Evolutionary conservation across 2,888 invertebrate species (phyloP), one percentile per base, ranked within the genome.

Genomic region (Congeria kusceri): DNA sequence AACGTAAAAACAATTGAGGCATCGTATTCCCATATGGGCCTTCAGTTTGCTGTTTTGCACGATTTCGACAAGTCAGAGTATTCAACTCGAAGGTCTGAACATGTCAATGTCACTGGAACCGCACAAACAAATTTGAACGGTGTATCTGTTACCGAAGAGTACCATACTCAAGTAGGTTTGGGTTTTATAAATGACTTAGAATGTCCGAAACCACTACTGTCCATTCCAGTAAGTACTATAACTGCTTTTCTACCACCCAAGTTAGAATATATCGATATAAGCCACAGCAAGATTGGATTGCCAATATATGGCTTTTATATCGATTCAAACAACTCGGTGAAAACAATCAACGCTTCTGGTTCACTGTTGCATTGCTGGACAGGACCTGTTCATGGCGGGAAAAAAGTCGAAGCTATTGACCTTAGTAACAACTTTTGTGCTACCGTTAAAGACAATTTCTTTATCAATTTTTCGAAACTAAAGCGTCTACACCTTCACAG

Each of bases 281-380:
- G 77, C n/a, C 27, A 66, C 25, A 67, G 62, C 23, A 77, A 77
- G 27, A 20, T 71, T 5, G 70, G 32, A 0, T 25, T 29, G 32
- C 71, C 71, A 18, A 71, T 77, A 25, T 70, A 49, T 15, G 28
- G 46, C n/a, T 47, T 77, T 25, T 39, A 47, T 15, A 25, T 77
- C 7, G 23, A 46, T 39, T 4, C 49, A 3, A 32, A 62, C n/a
- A 77, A 77, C 25, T 11, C 15, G 0, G 39, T 77, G 3, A 66
- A 1, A 29, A 18, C n/a, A 13, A n/a, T 66, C 39, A 67, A 71
- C 25, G 66, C 71, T 15, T 77, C 77, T 11, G 3, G 20, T 7
- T 77, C 71, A 0, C 29, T 71, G 32, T 39, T 77, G 1, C 61
- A 66, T 28, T 77, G 77, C 18, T 77, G 77, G 77, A 71, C 70